Evolutionary conservation across 2,797 vertebrate species (phyloP).

Genomic region (Hozukius guyotensis): DNA sequence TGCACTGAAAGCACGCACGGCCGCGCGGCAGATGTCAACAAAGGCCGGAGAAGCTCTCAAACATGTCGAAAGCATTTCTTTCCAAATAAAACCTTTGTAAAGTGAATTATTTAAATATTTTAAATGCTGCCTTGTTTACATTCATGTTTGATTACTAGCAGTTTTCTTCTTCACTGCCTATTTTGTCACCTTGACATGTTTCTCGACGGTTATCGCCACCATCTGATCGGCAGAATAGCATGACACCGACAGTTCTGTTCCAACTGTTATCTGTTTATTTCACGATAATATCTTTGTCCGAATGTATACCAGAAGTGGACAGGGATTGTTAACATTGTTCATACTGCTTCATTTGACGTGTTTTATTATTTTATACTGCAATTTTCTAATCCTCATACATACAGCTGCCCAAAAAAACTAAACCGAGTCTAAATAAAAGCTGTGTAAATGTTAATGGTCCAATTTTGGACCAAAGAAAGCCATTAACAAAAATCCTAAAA

Average conservation of each 20-base stretch:
- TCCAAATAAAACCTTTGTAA: background rate
- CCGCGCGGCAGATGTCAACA: too few species aligned
- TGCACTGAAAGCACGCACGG: too few species aligned
- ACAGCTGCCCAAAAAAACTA: too few species aligned
- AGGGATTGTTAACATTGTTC: background rate
- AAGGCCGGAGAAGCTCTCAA: background rate
- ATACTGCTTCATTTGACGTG: too few species aligned
- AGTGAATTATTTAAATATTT: background rate
- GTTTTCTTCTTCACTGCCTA: background rate
- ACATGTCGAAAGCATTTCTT: background rate
- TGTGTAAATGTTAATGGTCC: too few species aligned
- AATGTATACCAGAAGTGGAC: background rate
- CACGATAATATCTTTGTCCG: background rate
- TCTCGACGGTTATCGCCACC: background rate
- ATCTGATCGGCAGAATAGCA: fast-evolving
- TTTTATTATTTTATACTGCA: too few species aligned
- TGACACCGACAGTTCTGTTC: too few species aligned
- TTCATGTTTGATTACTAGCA: background rate
- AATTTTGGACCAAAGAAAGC: background rate
- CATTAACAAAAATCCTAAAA: background rate
- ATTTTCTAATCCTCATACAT: too few species aligned
- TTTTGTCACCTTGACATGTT: background rate
- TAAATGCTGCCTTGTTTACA: too few species aligned
- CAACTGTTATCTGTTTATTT: background rate
- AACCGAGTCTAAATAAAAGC: background rate